Evolutionary conservation across 2,113 vertebrate genomes (phyloP).

Genomic region (Mirza zaza): DNA sequence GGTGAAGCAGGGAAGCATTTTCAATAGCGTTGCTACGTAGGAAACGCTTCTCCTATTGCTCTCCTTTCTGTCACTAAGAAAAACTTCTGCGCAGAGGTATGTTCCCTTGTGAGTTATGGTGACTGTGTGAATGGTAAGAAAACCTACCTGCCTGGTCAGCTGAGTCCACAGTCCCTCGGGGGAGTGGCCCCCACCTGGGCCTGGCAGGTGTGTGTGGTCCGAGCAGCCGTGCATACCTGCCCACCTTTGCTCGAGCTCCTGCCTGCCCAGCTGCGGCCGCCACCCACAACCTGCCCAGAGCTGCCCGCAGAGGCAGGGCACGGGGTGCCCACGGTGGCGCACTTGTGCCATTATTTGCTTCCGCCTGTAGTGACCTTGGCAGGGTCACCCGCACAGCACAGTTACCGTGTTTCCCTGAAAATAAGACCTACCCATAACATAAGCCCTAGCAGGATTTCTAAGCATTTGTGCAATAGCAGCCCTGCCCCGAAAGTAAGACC

Average conservation of each 20-base stretch:
- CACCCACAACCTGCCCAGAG: accelerated
- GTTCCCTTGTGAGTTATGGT: not conserved
- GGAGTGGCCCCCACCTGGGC: not conserved
- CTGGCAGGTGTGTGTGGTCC: not conserved
- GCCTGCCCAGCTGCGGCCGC: not conserved
- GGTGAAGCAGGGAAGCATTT: not conserved
- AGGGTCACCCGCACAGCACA: accelerated
- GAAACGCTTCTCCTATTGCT: not conserved
- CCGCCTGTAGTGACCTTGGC: not conserved
- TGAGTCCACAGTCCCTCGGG: accelerated
- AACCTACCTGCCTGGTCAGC: accelerated
- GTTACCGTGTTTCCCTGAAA: not conserved
- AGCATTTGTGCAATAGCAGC: no score
- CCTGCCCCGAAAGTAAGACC: no score
- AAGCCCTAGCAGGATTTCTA: no score
- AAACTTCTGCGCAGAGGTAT: not conserved
- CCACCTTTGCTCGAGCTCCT: accelerated
- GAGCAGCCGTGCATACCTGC: accelerated
- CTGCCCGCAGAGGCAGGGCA: accelerated
- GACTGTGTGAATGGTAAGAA: not conserved
- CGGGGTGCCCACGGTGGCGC: accelerated
- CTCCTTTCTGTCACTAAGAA: not conserved
- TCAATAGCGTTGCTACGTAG: not conserved
- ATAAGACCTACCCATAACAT: no score
- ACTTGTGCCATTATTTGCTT: not conserved